Evolutionary conservation across 1,140 invertebrate species (phyloP), one percentile per base, ranked within the genome.

Genomic region (Diuraphis noxia): DNA sequence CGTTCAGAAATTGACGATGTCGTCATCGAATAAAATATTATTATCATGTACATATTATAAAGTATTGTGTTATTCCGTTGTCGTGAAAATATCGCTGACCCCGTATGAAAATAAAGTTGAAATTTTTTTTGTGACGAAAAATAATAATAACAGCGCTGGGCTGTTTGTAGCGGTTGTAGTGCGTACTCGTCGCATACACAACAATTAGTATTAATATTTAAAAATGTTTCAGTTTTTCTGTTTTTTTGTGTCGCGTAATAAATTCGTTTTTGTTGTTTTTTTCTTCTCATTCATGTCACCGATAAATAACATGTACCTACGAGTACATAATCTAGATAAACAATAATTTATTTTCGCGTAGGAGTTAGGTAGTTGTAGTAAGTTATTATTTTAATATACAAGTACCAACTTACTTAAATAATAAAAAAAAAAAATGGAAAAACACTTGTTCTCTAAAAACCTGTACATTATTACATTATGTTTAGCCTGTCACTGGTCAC

Each of bases 311-410:
- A n/a, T n/a, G 56, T 72, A 72, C 56, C 56, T 72, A 72, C n/a
- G n/a, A n/a, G n/a, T n/a, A n/a, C 56, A 72, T 72, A 72, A 72
- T 72, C 56, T n/a, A n/a, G 56, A 72, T 72, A 72, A 72, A 72
- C 56, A 72, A 72, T 72, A 72, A 72, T 72, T 72, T 72, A 72
- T 72, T 72, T n/a, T n/a, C 56, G 56, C 56, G 56, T 72, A n/a
- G 30, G 56, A n/a, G n/a, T 30, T 72, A 72, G 4, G n/a, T 34
- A 72, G 43, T 10, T 49, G 21, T 49, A 49, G 10, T n/a, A 72
- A 72, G 56, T 72, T 72, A 72, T 72, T 72, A 72, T 72, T 49
- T 72, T n/a, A 72, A 10, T 72, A n/a, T 30, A 30, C 34, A n/a
- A 72, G 56, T 72, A 72, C 49, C 7, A 23, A 23, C 13, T n/a